Evolutionary conservation across 2,888 invertebrate genomes (phyloP).

Genomic region (Coenonympha glycerion): DNA sequence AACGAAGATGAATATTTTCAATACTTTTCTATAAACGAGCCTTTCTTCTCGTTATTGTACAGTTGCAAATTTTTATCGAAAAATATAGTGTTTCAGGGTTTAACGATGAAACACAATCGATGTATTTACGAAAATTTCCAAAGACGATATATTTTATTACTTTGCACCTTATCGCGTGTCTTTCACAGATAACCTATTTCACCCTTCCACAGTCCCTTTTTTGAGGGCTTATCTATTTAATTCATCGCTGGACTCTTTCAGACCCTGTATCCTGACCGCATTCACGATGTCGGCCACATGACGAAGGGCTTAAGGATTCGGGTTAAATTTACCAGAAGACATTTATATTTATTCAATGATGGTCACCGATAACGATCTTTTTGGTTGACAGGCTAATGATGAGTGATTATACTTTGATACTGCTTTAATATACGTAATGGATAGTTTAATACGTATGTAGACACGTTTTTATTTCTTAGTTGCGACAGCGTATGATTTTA

Average conservation of each 20-base stretch:
- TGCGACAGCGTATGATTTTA: too few species aligned
- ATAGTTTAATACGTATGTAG: conserved; percentile 19
- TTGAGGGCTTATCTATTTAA: conserved; percentile 69
- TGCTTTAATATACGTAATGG: conserved; percentile 34
- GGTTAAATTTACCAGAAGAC: conserved; percentile 75
- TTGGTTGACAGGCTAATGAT: conserved; percentile 49
- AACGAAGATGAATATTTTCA: too few species aligned
- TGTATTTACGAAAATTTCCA: neutral
- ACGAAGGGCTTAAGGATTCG: conserved; percentile 62
- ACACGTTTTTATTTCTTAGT: conserved; percentile 23
- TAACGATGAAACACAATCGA: neutral
- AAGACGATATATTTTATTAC: conserved; percentile 21
- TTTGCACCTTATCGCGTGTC: conserved; percentile 25
- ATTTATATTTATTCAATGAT: conserved; percentile 71
- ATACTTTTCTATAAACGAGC: too few species aligned
- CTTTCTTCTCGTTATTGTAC: too few species aligned
- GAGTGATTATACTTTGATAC: conserved; percentile 37
- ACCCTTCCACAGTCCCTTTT: conserved; percentile 57
- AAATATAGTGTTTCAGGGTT: too few species aligned
- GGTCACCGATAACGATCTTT: conserved; percentile 55
- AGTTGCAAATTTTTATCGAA: too few species aligned
- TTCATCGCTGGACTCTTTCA: conserved; percentile 72
- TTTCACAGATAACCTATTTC: conserved; percentile 36
- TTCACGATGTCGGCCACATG: conserved; percentile 71
- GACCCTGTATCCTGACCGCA: conserved; percentile 67